phyloP scores from a whole-genome alignment of 1,140 invertebrate species.

The Acromyrmex heyeri region DNA sequence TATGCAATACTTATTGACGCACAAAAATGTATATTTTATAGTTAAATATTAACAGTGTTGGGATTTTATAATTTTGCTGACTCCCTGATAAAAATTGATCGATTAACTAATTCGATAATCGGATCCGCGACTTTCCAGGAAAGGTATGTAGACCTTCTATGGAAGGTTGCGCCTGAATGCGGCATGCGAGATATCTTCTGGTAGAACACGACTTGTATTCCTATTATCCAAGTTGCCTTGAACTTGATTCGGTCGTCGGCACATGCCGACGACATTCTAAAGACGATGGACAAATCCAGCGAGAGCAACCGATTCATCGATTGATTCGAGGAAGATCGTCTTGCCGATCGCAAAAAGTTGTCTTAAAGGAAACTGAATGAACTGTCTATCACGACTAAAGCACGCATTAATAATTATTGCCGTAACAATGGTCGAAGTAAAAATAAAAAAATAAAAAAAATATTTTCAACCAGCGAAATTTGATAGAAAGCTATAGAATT shows the following conservation, averaged over 20 bases:
- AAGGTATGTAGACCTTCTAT: constrained; percentile 73
- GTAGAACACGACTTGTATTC: constrained; percentile 70
- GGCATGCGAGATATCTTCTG: constrained; percentile 71
- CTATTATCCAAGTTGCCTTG: constrained; percentile 77
- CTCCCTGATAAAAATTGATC: constrained; percentile 69
- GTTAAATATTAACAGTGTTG: background rate
- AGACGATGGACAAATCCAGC: constrained; percentile 30
- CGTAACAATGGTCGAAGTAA: background rate
- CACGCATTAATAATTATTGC: background rate
- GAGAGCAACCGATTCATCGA: constrained; percentile 26
- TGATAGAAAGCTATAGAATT: background rate
- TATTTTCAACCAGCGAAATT: background rate
- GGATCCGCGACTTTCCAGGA: constrained; percentile 59
- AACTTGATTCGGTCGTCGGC: constrained; percentile 76
- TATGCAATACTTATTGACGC: no score
- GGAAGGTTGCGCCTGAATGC: constrained; percentile 74
- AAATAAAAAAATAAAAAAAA: background rate
- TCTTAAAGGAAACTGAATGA: constrained; percentile 27
- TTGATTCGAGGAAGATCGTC: constrained; percentile 18
- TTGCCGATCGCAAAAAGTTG: constrained; percentile 32
- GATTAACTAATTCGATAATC: constrained; percentile 67
- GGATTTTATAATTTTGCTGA: constrained; percentile 2
- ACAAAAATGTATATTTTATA: background rate
- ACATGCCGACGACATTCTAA: constrained; percentile 30
- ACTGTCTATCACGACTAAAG: background rate